phyloP scores from a whole-genome alignment of 2,888 invertebrate species.

The Lottia scabra region DNA sequence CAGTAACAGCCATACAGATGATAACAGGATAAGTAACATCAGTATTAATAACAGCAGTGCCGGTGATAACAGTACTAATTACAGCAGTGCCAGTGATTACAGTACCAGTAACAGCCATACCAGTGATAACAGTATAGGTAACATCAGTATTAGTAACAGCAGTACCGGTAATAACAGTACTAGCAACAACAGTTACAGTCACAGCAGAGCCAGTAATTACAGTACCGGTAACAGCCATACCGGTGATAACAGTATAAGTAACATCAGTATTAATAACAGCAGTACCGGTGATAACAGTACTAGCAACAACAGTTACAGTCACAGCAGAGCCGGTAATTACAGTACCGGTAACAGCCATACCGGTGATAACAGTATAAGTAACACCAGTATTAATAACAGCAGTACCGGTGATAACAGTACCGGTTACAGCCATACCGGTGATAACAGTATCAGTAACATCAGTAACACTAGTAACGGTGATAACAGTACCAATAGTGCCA shows the following conservation, averaged over 20 bases:
- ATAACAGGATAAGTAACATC: too few species aligned
- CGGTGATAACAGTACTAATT: too few species aligned
- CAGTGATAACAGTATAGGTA: too few species aligned
- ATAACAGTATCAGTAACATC: background rate
- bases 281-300: constrained; percentile 3
- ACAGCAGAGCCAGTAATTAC: background rate
- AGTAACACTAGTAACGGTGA: background rate
- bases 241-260: constrained; percentile 1
- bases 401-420: constrained; percentile 3
- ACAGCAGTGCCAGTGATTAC: too few species aligned
- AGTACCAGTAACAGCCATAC: too few species aligned
- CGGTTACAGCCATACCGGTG: too few species aligned
- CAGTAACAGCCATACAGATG: too few species aligned
- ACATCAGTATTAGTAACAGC: too few species aligned
- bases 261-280: constrained; percentile 1
- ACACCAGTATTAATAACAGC: constrained; percentile 1
- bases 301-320: constrained; percentile 9
- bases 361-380: constrained; percentile 7
- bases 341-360: constrained; percentile 8
- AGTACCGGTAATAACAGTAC: background rate
- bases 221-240: constrained; percentile 1
- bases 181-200: background rate
- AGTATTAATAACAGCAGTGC: too few species aligned
- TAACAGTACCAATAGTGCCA: constrained; percentile 5
- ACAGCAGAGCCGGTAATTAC: background rate